A percentile compares a stretch with the other conserved stretches of the same genome.
Evolutionary conservation across 2,888 invertebrate genomes (phyloP).

Genomic region (Mylabris sibirica): DNA sequence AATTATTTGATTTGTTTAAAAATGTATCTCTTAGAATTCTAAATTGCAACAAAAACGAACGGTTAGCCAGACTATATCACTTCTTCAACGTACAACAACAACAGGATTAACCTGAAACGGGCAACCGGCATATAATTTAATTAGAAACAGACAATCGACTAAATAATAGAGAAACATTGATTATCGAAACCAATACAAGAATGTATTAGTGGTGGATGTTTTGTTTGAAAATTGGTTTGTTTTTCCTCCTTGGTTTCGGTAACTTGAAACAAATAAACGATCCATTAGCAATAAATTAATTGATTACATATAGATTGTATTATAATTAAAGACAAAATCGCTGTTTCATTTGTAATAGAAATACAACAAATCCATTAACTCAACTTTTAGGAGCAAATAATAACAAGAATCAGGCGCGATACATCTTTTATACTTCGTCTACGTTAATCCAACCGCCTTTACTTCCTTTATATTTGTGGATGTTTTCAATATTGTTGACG

Average conservation of each 20-base stretch:
- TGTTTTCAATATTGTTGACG: no score
- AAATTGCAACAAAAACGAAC: not conserved
- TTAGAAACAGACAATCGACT: not conserved
- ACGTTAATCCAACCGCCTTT: no score
- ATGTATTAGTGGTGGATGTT: not conserved
- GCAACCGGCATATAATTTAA: not conserved
- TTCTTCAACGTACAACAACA: not conserved
- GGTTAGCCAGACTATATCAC: no score
- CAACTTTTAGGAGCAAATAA: no score
- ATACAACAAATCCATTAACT: no score
- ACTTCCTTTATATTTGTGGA: no score
- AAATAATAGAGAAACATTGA: conserved; percentile 2
- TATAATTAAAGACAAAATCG: no score
- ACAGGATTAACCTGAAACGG: not conserved
- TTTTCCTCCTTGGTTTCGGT: not conserved
- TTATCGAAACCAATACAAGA: not conserved
- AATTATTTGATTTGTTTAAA: not conserved
- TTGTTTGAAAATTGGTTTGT: not conserved
- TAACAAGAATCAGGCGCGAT: no score
- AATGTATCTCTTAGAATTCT: not conserved
- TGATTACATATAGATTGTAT: not conserved
- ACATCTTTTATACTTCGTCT: no score
- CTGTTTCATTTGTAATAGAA: no score
- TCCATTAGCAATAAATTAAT: no score
- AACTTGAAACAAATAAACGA: not conserved